phyloP scores from a whole-genome alignment of 2,797 vertebrate genomes.

The Vespertilio murinus region DNA sequence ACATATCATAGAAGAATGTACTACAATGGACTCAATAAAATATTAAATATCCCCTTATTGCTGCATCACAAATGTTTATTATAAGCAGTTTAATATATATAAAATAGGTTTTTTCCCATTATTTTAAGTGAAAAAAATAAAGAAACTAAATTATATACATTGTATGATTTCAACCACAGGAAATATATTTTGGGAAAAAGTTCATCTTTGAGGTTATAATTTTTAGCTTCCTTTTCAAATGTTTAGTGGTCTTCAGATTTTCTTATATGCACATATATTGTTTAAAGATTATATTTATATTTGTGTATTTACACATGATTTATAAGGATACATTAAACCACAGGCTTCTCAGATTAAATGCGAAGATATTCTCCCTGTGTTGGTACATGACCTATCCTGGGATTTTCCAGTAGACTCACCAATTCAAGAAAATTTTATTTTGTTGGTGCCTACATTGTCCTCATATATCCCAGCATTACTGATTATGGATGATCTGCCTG shows the following conservation, averaged over 20 bases:
- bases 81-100: not conserved
- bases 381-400: not conserved
- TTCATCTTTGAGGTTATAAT: not conserved
- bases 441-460: not conserved
- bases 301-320: not conserved
- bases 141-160: not conserved
- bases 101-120: not conserved
- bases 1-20: not conserved
- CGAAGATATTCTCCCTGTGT: not conserved
- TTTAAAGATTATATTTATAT: not conserved
- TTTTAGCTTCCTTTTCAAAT: conserved; percentile 31
- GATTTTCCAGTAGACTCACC: not conserved
- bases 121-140: conserved; percentile 13
- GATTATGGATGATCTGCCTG: not conserved
- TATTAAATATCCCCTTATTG: not conserved
- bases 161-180: not conserved
- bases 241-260: not conserved
- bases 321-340: not conserved
- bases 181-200: not conserved
- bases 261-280: not conserved
- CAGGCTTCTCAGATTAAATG: not conserved
- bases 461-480: not conserved
- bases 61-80: not conserved
- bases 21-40: not conserved
- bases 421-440: not conserved